Base-by-base conservation (phyloP, 2,797 vertebrate species). In the Dendrocincla tyrannina region DNA sequence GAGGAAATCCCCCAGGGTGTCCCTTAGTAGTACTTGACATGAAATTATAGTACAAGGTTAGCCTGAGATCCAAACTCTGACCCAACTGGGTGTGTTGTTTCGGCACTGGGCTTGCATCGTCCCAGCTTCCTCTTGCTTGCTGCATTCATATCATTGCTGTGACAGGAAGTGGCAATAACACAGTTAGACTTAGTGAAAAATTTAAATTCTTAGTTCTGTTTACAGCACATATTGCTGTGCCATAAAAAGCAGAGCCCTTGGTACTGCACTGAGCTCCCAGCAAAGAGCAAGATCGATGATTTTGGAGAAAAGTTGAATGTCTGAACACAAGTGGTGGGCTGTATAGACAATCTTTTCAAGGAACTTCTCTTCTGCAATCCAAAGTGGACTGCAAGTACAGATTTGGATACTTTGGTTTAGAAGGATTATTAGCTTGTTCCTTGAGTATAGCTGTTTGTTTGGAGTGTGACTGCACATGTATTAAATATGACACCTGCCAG, bases 1-100 rank as follows among this genome's bases (percentile, higher is more conserved):
- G 37, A 46, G 7, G 8, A 7, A n/a, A 24, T 41, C 4, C 11
- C 24, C 27, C 7, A 0, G 16, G 14, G 41, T 4, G 11, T 66
- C 69, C 46, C 18, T 67, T 41, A 24, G 11, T 10, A 58, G 37
- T 32, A 13, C 41, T 42, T 30, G 63, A 66, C 17, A 5, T 0
- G 1, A 49, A 46, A 23, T 1, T 9, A 2, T 5, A 24, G 59
- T 4, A 53, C 49, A 72, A 30, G 41, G 4, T 39, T 56, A 62
- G 30, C 66, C 66, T 2, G 3, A 55, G 17, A 74, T 46, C 41
- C 56, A 55, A 47, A n/a, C 39, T 53, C 35, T 42, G 44, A 39
- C 2, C 28, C 32, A 56, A 73, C 24, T 41, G 53, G 25, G 33
- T 9, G 30, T 55, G 30, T 2, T 75, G n/a, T 4, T 53, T 67